These are phyloP conservation scores for Leptatherina wallacei DNA, from an alignment of 2,797 vertebrate genomes.

Conservation along the genomic window DNA sequence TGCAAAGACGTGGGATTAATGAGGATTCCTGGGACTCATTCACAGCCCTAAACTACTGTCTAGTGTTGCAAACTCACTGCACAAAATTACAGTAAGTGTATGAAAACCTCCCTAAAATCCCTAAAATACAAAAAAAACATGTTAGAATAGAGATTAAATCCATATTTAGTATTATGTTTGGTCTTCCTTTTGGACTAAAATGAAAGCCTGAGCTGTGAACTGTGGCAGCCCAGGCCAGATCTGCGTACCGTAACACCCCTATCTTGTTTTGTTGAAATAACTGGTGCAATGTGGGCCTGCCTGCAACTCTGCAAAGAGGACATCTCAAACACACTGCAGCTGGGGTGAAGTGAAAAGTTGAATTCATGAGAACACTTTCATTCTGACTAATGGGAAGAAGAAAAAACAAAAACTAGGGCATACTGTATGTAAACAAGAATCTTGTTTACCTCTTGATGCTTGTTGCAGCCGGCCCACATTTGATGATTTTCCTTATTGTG, in stretches of 20 bases:
- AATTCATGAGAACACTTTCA: constrained; percentile 20
- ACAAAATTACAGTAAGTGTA: too few species aligned
- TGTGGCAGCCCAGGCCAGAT: neutral
- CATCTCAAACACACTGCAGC: constrained; percentile 1
- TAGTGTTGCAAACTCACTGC: too few species aligned
- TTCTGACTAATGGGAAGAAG: constrained; percentile 31
- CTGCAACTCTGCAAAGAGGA: constrained; percentile 43
- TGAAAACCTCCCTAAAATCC: too few species aligned
- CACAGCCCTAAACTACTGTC: too few species aligned
- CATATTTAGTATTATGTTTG: neutral
- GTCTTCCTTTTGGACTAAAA: neutral
- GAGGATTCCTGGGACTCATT: too few species aligned
- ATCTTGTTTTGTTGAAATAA: constrained; percentile 47
- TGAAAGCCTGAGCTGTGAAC: neutral
- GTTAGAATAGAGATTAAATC: neutral
- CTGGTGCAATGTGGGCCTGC: constrained; percentile 60
- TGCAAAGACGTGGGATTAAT: too few species aligned
- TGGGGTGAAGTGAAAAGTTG: constrained; percentile 11
- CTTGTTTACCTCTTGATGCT: constrained; percentile 60
- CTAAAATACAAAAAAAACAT: too few species aligned
- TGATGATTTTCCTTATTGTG: constrained; percentile 55
- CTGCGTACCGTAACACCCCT: constrained; percentile 55
- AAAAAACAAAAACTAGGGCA: constrained; percentile 40
- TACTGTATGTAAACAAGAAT: constrained; percentile 42
- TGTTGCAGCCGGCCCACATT: constrained; percentile 69